Evolutionary conservation across 1,140 invertebrate species (phyloP), one percentile per base, ranked within the genome.

Genomic region (Drosophila nannoptera): DNA sequence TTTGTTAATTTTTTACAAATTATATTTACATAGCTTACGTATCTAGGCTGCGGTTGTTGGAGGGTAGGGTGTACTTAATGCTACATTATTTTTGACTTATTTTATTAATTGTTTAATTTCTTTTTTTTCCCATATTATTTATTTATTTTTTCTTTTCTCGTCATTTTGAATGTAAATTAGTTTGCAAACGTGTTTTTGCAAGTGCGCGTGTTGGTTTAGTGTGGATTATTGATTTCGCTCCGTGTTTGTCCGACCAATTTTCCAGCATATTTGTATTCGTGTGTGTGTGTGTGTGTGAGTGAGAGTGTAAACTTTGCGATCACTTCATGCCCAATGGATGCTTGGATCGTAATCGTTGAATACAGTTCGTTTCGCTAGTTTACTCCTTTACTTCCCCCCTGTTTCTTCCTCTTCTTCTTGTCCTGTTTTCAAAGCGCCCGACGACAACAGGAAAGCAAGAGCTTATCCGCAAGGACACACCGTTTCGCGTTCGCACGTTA

Each of bases 41-140:
- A 48, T 59, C 81, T 86, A 86, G 74, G 77, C 78, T 77, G 81
- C 77, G 69, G 69, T 61, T 55, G 29, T 59, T 86, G 81, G 82
- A 86, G 77, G 81, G 81, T 86, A 80, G 81, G 68, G 81, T 86
- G 81, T 86, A 86, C 81, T 86, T 86, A 86, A 61, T 72, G 48
- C 56, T 73, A 86, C 81, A 84, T 77, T 74, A 67, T 81, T 78
- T 84, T 58, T 77, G 73, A 67, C 81, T 84, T 84, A 87, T 50
- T 29, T 81, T 86, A 86, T 84, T 86, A 84, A 77, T 84, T 84
- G 73, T 84, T 29, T 58, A 72, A 9, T 38, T 9, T 38, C n/a
- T n/a, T 5, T 54, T 7, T 63, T 50, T 68, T 22, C 22, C 3
- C 22, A 22, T 22, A 22, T 22, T 22, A 22, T 22, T 22, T 22